Base-by-base conservation (phyloP, 2,888 invertebrate species). In the Hofmannophila pseudospretella region DNA sequence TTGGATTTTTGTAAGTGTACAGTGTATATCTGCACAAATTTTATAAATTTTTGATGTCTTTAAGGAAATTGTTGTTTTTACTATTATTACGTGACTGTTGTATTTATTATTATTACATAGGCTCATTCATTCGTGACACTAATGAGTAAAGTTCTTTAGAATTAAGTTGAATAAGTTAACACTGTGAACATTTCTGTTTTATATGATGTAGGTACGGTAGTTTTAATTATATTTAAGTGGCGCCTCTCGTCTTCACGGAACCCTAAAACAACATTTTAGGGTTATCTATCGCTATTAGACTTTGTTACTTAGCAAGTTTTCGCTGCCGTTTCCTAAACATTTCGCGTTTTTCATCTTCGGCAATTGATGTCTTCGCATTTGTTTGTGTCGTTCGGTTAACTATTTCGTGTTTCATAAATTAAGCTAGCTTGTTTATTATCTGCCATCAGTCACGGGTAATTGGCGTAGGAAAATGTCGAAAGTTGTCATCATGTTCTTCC, bases 321-420 rank as follows among this genome's bases (percentile, higher is more conserved):
- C 48, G 56, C 52, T 51, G 58, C 45, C 54, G 55, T 57, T 60
- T 55, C 53, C 46, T 53, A 59, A 63, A 58, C 50, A 61, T 63
- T 10, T 53, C 49, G 52, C 51, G 16, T 62, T 58, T 65, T 65
- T 49, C 51, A 48, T 48, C 39, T 45, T 51, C 36, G 42, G 55
- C 16, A 59, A 69, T 72, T 67, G 62, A 72, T 75, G 66, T 56
- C 42, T 42, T 50, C 47, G 51, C 61, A 68, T 74, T 70, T 68
- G 65, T 73, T 69, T 56, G 49, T 52, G 69, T 68, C 71, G 41
- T 48, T 52, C 38, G 52, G 54, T 63, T 54, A 56, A 65, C 67
- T 62, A 66, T 65, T 65, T 63, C 49, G 54, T 64, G 57, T 56
- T 60, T 57, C 58, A 54, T 63, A 67, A 67, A 66, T 67, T 57